Conservation (phyloP, 2,113 vertebrate species). For the Galemys pyrenaicus region DNA sequence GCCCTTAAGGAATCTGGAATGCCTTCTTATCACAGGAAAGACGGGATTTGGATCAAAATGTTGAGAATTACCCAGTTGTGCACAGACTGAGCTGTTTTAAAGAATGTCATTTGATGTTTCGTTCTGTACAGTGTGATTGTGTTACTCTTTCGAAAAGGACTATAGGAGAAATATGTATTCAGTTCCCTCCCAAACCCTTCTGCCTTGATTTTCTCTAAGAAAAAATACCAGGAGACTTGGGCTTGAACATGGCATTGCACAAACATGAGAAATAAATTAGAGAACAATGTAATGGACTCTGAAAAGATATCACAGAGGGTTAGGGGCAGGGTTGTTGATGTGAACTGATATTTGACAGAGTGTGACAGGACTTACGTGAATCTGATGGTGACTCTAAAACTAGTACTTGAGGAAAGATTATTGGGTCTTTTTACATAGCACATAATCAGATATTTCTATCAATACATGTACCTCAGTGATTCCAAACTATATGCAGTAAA, state of each 20-base stretch:
- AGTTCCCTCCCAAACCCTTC: not conserved
- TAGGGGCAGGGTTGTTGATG: not conserved
- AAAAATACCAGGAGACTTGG: slow-evolving; percentile 44
- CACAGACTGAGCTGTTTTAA: not conserved
- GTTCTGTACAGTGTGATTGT: not conserved
- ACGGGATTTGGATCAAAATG: not conserved
- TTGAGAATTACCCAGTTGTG: not conserved
- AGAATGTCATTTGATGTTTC: not conserved
- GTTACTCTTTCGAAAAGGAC: not conserved
- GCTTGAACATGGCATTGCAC: not conserved
- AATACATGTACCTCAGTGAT: not conserved
- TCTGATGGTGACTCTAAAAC: not conserved
- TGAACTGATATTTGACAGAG: not conserved
- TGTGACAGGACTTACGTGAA: slow-evolving; percentile 1
- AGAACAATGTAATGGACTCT: not conserved
- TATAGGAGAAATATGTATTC: not conserved
- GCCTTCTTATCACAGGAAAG: not conserved
- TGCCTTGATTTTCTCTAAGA: not conserved
- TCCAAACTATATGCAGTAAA: not conserved
- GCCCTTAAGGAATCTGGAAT: not conserved
- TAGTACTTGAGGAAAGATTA: not conserved
- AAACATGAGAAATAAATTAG: slow-evolving; percentile 15
- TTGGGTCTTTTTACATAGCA: not conserved
- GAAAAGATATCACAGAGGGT: not conserved
- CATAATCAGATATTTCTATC: not conserved